Percentiles rank a stretch among this genome's conserved stretches.
Conservation (phyloP, 2,888 invertebrate genomes). For the Lamellibrachia columna region DNA sequence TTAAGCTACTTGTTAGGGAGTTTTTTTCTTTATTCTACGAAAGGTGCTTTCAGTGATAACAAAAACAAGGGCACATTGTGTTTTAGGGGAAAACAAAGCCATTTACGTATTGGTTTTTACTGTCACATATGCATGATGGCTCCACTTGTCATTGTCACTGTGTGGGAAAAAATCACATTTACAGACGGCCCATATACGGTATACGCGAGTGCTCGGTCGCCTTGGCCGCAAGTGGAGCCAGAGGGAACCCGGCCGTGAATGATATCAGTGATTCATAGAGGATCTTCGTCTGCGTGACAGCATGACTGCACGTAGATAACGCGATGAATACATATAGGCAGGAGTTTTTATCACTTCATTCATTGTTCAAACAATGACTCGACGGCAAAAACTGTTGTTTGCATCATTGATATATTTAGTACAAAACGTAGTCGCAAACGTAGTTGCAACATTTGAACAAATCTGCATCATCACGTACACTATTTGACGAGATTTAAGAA, state of each 20-base stretch:
- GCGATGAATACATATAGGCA: background rate
- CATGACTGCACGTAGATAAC: background rate
- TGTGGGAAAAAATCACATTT: background rate
- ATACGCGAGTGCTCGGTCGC: background rate
- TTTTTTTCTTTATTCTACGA: no score
- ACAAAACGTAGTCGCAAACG: background rate
- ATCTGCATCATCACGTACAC: no score
- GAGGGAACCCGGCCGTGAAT: background rate
- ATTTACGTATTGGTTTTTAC: no score
- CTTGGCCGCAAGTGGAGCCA: background rate
- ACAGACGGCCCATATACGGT: background rate
- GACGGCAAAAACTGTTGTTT: background rate
- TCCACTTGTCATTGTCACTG: no score
- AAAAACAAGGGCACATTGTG: no score
- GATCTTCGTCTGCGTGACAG: background rate
- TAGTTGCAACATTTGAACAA: background rate
- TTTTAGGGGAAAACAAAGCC: no score
- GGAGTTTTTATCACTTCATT: background rate
- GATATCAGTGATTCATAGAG: background rate
- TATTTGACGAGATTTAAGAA: no score
- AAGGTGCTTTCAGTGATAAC: no score
- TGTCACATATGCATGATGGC: no score
- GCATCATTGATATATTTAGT: no score
- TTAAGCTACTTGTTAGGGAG: no score
- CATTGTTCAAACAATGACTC: background rate